Percentiles rank a stretch among this genome's conserved stretches.
Evolutionary conservation across 2,888 invertebrate genomes (phyloP).

Genomic region (Morpho helenor): DNA sequence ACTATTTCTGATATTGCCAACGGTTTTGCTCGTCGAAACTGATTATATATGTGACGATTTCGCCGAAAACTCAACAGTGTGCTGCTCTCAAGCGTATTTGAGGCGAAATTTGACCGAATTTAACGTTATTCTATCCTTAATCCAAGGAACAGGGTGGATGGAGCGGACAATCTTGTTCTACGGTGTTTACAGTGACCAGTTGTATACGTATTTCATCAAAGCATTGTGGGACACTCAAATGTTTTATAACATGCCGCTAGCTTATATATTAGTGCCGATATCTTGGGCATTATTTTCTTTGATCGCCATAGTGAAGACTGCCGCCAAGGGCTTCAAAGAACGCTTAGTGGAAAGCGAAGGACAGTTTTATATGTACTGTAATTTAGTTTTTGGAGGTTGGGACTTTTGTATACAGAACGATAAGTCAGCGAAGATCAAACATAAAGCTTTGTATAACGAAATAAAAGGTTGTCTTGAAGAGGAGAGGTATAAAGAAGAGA

Average conservation of each 20-base stretch:
- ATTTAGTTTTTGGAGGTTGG: slow-evolving; percentile 92
- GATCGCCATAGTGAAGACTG: slow-evolving; percentile 84
- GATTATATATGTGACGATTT: slow-evolving; percentile 40
- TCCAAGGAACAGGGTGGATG: slow-evolving; percentile 88
- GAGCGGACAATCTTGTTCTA: slow-evolving; percentile 90
- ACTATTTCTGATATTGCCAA: slow-evolving; percentile 84
- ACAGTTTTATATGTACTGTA: slow-evolving; percentile 90
- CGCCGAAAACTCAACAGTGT: slow-evolving; percentile 63
- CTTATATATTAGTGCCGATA: slow-evolving; percentile 84
- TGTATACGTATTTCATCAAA: slow-evolving; percentile 58
- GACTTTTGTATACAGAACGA: slow-evolving; percentile 92
- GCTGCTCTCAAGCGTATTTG: slow-evolving; percentile 80
- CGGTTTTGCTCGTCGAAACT: slow-evolving; percentile 65
- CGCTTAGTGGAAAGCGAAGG: slow-evolving; percentile 87
- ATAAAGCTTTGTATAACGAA: slow-evolving; percentile 87
- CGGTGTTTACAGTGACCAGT: slow-evolving; percentile 85
- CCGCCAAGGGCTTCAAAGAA: slow-evolving; percentile 87
- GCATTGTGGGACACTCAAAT: slow-evolving; percentile 48
- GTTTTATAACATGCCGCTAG: slow-evolving; percentile 87
- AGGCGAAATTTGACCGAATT: slow-evolving; percentile 61
- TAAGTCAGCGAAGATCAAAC: slow-evolving; percentile 87
- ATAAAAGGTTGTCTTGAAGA: slow-evolving; percentile 85
- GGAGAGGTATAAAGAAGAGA: slow-evolving; percentile 85
- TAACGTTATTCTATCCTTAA: slow-evolving; percentile 78
- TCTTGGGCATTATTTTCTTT: slow-evolving; percentile 82